phyloP scores from a whole-genome alignment of 2,888 invertebrate species.

The Acrocyrtus sp. region DNA sequence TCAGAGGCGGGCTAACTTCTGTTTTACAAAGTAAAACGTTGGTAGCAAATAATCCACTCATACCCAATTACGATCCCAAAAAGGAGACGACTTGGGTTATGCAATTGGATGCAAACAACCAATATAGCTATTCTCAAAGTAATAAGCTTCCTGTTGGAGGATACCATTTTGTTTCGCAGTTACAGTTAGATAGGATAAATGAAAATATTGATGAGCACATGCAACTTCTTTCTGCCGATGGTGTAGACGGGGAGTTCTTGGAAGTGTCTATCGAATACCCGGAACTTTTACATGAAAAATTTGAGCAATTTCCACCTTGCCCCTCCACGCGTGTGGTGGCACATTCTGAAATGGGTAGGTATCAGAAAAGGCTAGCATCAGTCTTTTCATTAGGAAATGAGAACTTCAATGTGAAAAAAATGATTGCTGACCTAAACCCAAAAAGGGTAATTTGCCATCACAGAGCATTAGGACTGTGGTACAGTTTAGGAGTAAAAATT shows the following conservation, averaged over 20 bases:
- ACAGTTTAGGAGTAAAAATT: conserved; percentile 13
- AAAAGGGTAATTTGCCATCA: conserved; percentile 26
- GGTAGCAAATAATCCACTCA: not conserved
- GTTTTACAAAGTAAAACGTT: not conserved
- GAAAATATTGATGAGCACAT: not conserved
- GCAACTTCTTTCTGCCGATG: not conserved
- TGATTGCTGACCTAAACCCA: conserved; percentile 17
- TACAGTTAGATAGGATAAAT: not conserved
- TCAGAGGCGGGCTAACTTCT: not conserved
- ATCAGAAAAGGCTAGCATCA: not conserved
- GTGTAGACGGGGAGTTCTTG: not conserved
- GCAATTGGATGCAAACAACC: conserved; percentile 41
- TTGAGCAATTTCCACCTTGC: conserved; percentile 11
- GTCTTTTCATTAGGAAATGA: not conserved
- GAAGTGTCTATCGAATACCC: conserved; percentile 12
- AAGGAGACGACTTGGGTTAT: conserved; percentile 12
- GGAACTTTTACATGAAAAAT: conserved; percentile 19
- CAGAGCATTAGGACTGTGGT: conserved; percentile 11
- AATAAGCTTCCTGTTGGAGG: conserved; percentile 3
- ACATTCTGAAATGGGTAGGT: not conserved
- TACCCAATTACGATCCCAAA: not conserved
- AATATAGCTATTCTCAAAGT: conserved; percentile 4
- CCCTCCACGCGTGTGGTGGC: not conserved
- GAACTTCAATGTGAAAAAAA: conserved; percentile 11
- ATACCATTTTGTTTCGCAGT: conserved; percentile 6